Base-by-base conservation (phyloP, 2,797 vertebrate species). In the Brachyalestes nurse region DNA sequence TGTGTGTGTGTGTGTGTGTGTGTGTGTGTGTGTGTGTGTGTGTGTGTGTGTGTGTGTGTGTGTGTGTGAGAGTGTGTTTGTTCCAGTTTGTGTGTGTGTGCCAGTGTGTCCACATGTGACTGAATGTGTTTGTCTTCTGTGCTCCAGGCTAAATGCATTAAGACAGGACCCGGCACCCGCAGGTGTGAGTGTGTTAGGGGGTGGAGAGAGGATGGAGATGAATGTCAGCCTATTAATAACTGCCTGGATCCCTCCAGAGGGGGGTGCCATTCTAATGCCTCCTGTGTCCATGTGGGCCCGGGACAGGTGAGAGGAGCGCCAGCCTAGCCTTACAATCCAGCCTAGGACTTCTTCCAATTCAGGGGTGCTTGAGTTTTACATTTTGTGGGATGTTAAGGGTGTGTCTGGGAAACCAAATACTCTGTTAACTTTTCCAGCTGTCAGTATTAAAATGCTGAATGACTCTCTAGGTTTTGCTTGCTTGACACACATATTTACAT, bases 151-250 rank as follows among this genome's bases (percentile, higher is more conserved):
- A 93, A 96, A 74, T 99, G 98, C 75, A 74, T 97, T 73, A 93
- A 77, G 87, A 94, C 86, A 0, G 92, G 93, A 17, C 72, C 82
- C 0, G 93, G 89, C 7, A 88, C 86, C 4, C 93, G 93, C 72
- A 40, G 3, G 0, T 99, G 98, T 0, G 42, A 93, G 83, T 99
- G 97, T 91, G 94, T 96, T 74, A 85, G 61, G 0, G 97, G 98
- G 0, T 99, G 97, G 97, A 95, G 82, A 0, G 92, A 93, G 0
- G 87, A 97, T 0, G 97, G 96, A 66, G 93, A 92, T 65, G 95
- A 96, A 16, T 99, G 98, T 83, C 92, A 91, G 45, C 92, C 95
- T 81, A 91, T 97, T 86, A 96, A 99, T 91, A 95, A 95, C 83
- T 99, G 98, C 67, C 61, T 93, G 42, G 86, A 91, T 73, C 88